These are phyloP conservation scores for Ophraella communa DNA, from an alignment of 2,888 invertebrate genomes.

Conservation along the genomic window DNA sequence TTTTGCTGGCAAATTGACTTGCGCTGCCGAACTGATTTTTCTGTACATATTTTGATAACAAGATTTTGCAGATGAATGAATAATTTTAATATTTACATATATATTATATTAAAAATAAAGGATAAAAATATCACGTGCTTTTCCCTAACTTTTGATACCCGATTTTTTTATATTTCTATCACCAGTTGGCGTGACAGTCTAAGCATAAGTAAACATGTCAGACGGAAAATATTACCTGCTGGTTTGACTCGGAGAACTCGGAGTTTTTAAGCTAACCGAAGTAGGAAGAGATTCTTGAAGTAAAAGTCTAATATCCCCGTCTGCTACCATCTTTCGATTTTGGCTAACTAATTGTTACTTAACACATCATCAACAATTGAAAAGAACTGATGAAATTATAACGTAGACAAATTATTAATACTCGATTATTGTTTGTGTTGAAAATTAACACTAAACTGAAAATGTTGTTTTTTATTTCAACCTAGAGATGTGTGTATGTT, in stretches of 20 bases:
- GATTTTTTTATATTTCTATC: no score
- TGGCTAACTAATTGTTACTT: constrained; percentile 18
- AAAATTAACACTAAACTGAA: constrained; percentile 34
- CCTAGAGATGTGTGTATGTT: constrained; percentile 26
- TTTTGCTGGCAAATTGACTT: no score
- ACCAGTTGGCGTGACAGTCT: no score
- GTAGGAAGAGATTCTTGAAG: constrained; percentile 27
- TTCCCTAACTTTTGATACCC: no score
- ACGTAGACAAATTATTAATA: constrained; percentile 35
- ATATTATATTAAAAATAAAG: no score
- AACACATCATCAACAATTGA: constrained; percentile 20
- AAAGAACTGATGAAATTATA: constrained; percentile 11
- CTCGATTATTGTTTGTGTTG: constrained; percentile 30
- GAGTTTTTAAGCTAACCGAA: constrained; percentile 34
- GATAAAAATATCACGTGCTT: no score
- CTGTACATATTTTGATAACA: no score
- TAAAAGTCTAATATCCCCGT: constrained; percentile 32
- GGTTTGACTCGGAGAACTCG: constrained; percentile 34
- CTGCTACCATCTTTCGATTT: constrained; percentile 15
- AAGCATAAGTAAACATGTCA: no score
- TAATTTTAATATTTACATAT: no score
- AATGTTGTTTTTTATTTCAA: constrained; percentile 16
- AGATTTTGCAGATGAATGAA: no score
- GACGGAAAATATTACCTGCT: constrained; percentile 42
- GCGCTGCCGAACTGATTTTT: no score